Evolutionary conservation across 1,140 invertebrate genomes (phyloP), one percentile per base, ranked within the genome.

Genomic region (Diachasma alloeum): DNA sequence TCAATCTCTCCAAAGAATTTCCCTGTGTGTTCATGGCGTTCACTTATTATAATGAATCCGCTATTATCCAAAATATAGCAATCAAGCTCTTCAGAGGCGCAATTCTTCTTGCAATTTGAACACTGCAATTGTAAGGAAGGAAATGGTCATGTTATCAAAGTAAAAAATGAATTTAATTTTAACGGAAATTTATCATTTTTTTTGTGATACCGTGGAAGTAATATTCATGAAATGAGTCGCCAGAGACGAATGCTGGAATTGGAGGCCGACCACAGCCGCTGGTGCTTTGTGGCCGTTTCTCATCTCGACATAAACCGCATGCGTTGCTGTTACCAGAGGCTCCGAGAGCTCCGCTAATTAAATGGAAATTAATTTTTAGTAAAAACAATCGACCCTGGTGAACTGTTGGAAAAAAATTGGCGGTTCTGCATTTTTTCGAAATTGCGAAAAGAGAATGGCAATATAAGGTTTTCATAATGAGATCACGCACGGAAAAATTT

Each of bases 61-160:
- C 96, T 97, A 86, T 97, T 96, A 82, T 98, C 97, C 46, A 98
- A 88, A 11, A 98, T 94, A 85, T 97, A 98, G 86, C 97, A 98
- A 82, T 98, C 96, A 4, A 97, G 88, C 79, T 96, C 94, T 77
- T 95, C 94, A 11, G 95, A 95, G 37, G 94, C 95, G 83, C 96
- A 97, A 4, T 94, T 96, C 83, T 95, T 95, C 77, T 93, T 94
- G 83, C 95, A 96, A 39, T 92, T 92, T 22, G 93, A 93, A 83
- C 95, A 96, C 95, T 96, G 83, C 59, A 90, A 89, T 31, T 53
- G 0, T 15, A 53, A 67, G 19, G 48, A 44, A 22, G 59, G 53
- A 73, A 69, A 39, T 24, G 17, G 77, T 71, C 1, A 76, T 36
- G 4, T 8, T 19, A 53, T 17, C 48, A 19, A 4, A 53, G 13